A percentile compares a stretch with the other conserved stretches of the same genome.
Evolutionary conservation across 2,113 vertebrate genomes (phyloP).

Genomic region (Micromys minutus): DNA sequence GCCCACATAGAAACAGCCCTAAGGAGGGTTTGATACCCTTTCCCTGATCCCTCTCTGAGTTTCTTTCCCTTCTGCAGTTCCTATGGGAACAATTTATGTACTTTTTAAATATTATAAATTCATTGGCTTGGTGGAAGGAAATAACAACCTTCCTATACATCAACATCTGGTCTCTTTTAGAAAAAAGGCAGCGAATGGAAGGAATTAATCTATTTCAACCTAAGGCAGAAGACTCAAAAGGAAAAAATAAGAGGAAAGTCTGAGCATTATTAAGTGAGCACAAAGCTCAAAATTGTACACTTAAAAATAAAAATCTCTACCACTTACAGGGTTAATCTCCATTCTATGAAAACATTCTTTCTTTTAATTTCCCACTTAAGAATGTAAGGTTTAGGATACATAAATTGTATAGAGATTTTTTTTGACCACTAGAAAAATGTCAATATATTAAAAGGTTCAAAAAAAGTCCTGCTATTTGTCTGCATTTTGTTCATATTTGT

Average conservation of each 20-base stretch:
- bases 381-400: background rate
- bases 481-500: background rate
- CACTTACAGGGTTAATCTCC: background rate
- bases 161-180: background rate
- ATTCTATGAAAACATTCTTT: background rate
- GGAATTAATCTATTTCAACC: background rate
- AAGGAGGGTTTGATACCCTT: background rate
- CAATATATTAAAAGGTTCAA: background rate
- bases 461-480: background rate
- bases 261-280: background rate
- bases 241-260: background rate
- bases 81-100: background rate
- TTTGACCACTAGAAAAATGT: background rate
- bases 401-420: background rate
- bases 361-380: background rate
- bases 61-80: background rate
- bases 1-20: background rate
- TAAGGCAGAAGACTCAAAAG: background rate
- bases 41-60: background rate
- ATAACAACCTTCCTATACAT: background rate
- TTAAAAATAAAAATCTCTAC: background rate
- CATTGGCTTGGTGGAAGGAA: conserved; percentile 17
- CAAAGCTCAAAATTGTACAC: background rate
- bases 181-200: background rate
- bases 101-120: conserved; percentile 26